Evolutionary conservation across 2,888 invertebrate genomes (phyloP), one percentile per base, ranked within the genome.

Genomic region (Perizoma flavofasciatum): DNA sequence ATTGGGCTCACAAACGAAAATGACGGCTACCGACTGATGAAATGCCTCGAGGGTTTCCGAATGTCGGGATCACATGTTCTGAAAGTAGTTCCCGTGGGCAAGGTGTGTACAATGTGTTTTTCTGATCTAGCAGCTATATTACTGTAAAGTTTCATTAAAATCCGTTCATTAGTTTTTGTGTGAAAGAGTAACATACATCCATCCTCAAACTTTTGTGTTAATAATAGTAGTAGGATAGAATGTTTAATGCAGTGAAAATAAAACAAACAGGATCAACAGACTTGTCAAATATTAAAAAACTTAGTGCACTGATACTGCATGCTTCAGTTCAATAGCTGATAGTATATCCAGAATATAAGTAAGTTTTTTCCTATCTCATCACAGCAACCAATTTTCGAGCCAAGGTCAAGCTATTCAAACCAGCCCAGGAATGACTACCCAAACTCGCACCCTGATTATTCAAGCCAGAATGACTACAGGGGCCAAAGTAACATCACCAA

Each of bases 1-100:
- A 81, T 92, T 6, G 90, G 89, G 0, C 71, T 90, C 1, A 74
- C 84, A 0, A 81, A 87, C 49, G 85, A 84, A 9, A 67, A 68
- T 0, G 89, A 90, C 57, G 89, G 88, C 0, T 72, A 69, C 5
- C 75, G 79, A 50, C 52, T 92, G 2, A 80, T 87, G 39, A 87
- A 88, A 68, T 81, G 77, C 59, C 73, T 92, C 1, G 77, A 89
- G 37, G 88, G 89, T 1, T 89, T 77, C 57, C 73, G 81, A 4
- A 70, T 85, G 63, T 69, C 75, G 0, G 84, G 85, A 0, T 76
- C 80, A 9, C 73, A 66, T 58, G 53, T 81, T 10, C 46, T 91
- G 45, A 79, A 79, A 63, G 79, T 88, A 0, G 65, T 79, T 6
- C 84, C 87, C 3, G 70, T 89, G 35, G 82, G 80, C 6, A 88